Percentiles rank a stretch among this genome's conserved stretches.
phyloP scores from a whole-genome alignment of 2,113 vertebrate species.

The Fregata magnificens region DNA sequence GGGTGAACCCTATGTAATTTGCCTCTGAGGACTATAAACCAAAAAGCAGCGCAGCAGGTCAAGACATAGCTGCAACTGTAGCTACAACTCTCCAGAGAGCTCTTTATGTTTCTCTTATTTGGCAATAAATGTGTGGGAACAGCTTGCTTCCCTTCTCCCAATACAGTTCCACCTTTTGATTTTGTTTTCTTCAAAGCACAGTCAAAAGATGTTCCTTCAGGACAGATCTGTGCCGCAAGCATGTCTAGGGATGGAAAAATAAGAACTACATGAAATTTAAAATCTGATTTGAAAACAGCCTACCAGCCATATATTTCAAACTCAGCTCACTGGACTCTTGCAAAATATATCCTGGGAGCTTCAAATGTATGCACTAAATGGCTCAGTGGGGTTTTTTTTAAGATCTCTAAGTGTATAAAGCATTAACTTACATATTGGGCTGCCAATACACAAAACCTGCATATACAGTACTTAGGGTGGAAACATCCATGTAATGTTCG shows the following conservation, averaged over 20 bases:
- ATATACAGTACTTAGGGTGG: neutral
- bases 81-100: neutral
- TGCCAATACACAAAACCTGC: neutral
- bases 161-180: neutral
- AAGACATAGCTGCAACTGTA: neutral
- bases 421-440: neutral
- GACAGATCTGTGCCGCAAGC: neutral
- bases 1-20: slow-evolving; percentile 5
- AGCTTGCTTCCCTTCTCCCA: neutral
- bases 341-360: neutral
- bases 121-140: slow-evolving; percentile 29
- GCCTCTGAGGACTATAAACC: neutral
- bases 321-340: neutral
- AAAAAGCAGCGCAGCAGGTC: neutral
- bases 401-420: neutral
- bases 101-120: neutral
- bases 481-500: neutral
- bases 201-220: neutral
- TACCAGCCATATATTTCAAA: neutral
- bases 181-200: slow-evolving; percentile 26
- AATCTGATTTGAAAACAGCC: neutral
- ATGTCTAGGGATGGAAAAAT: neutral
- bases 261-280: neutral
- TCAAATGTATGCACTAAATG: neutral
- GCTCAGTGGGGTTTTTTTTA: accelerated